Evolutionary conservation across 2,797 vertebrate species (phyloP).

Genomic region (Coluber constrictor): DNA sequence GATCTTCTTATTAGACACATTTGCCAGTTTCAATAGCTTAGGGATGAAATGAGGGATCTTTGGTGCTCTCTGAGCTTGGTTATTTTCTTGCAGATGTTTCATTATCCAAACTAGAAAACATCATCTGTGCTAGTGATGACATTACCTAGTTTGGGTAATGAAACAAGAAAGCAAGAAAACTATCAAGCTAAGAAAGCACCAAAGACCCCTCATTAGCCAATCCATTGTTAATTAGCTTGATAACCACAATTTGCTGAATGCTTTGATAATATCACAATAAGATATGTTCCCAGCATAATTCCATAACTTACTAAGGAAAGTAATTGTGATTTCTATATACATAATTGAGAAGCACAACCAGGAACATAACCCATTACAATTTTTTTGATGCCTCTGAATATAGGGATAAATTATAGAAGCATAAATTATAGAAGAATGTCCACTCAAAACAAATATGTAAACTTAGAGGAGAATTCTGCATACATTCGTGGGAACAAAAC

Average conservation of each 20-base stretch:
- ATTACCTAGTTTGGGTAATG: not conserved
- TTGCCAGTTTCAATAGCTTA: not conserved
- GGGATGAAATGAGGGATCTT: not conserved
- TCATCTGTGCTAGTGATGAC: not conserved
- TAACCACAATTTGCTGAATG: not conserved
- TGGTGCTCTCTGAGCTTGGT: too few species aligned
- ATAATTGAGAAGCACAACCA: not conserved
- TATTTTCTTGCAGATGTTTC: too few species aligned
- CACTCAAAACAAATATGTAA: not conserved
- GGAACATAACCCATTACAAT: not conserved
- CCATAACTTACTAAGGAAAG: not conserved
- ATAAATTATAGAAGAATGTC: not conserved
- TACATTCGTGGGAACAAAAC: not conserved
- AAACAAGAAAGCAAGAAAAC: not conserved
- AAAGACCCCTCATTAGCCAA: not conserved
- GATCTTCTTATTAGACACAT: not conserved
- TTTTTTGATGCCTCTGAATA: not conserved
- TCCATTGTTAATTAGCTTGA: not conserved
- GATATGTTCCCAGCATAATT: not conserved
- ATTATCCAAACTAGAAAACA: too few species aligned
- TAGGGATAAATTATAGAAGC: not conserved
- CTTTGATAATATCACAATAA: not conserved
- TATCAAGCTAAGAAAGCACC: not conserved
- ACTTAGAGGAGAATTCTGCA: not conserved
- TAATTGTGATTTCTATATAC: not conserved